Evolutionary conservation across 2,888 invertebrate species (phyloP), one percentile per base, ranked within the genome.

Genomic region (Schrankia costaestrigalis): DNA sequence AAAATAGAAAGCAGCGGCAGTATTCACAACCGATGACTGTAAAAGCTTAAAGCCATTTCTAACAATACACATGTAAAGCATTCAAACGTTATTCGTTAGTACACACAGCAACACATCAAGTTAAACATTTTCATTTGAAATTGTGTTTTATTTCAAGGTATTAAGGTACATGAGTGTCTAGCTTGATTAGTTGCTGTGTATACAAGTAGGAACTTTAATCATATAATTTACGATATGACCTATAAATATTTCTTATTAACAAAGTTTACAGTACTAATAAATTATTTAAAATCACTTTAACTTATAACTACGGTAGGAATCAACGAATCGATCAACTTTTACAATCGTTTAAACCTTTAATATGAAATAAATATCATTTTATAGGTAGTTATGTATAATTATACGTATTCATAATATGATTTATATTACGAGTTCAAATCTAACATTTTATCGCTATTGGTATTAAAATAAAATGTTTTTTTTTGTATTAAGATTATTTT

Each of bases 401-500:
- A 63, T 63, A 56, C 58, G 56, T 52, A 60, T 64, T 53, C 49
- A 63, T 63, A 59, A 59, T 54, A 59, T 53, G 45, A 65, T 33
- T 19, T 13, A 49, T 46, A 41, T 54, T 46, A 57, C 54, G 53
- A 54, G 49, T 41, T 40, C 56, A 41, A 62, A 64, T 65, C 60
- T 70, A 63, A 62, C 59, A 74, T 71, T 72, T 71, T 68, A 71
- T 71, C 56, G 62, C 63, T 68, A 68, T 67, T 60, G 60, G 65
- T 73, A 70, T 76, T 67, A 69, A 70, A 74, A 71, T 25, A 23
- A 13, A 72, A 68, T 63, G 49, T 60, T 69, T 63, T 79, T 80
- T 77, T 80, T 66, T 68, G 57, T 42, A 23, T 43, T 30, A 46
- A 42, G 50, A 51, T 59, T 60, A 57, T 61, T 11, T 22, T 42